Base-by-base conservation (phyloP, 2,888 invertebrate species). In the Apodemia zela region DNA sequence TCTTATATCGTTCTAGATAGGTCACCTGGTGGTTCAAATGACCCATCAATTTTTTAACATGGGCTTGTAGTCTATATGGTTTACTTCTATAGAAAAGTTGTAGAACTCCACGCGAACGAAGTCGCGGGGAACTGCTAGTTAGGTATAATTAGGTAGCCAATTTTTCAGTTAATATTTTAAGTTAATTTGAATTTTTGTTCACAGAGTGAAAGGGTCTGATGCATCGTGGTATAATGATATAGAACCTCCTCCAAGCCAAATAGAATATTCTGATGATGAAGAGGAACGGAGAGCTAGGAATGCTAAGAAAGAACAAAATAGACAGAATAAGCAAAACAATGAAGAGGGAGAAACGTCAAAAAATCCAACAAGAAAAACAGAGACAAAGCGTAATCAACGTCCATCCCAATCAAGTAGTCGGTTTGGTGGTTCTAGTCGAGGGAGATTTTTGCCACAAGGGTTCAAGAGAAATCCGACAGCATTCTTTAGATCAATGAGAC, bases 181-280 rank as follows among this genome's bases (percentile, higher is more conserved):
- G 17, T 57, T n/a, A 18, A 47, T 33, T 38, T 13, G 13, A 38
- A n/a, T 17, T 15, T 62, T 29, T 54, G 51, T 17, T 54, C 45
- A 67, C 87, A 97, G 96, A 81, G 82, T 94, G 64, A 96, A 95
- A 84, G 98, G 97, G 6, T 95, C 95, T 0, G 98, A 98, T 90
- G 98, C 98, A 0, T 96, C 97, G 0, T 98, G 97, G 96, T 93
- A 95, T 71, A 93, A 97, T 78, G 96, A 97, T 79, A 86, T 94
- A 58, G 98, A 98, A 80, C 97, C 98, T 0, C 98, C 98, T 0
- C 85, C 92, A 0, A 93, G 93, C 73, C 93, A 93, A 69, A 72
- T 94, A 0, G 97, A 97, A 38, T 98, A 94, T 83, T 98, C 98
- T 0, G 98, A 98, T 79, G 98, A 98, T 78, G 98, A 98, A 75